Percentiles rank a stretch among this genome's conserved stretches.
Conservation (phyloP, 2,113 vertebrate genomes). For the Salvelinus sp. region DNA sequence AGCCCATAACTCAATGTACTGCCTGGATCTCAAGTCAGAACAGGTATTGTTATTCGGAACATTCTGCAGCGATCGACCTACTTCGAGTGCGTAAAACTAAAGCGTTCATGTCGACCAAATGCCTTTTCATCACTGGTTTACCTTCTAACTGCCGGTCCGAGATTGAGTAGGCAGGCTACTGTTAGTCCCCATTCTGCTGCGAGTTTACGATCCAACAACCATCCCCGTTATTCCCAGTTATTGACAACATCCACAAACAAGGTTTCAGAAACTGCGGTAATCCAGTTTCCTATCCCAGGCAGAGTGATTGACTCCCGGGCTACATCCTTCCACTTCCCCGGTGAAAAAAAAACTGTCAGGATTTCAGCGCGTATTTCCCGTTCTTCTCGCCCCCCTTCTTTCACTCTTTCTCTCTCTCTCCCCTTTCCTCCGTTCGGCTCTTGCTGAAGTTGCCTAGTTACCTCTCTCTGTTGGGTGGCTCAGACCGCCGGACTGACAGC, state of each 20-base stretch:
- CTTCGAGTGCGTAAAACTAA: neutral
- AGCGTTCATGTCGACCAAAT: too few species aligned
- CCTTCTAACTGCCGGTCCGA: constrained; percentile 59
- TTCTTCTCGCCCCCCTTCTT: constrained; percentile 24
- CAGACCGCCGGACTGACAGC: constrained; percentile 70
- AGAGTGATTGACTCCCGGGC: constrained; percentile 56
- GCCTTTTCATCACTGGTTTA: constrained; percentile 38
- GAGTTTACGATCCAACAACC: constrained; percentile 67
- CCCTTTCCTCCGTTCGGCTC: constrained; percentile 29
- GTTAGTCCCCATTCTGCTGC: constrained; percentile 71
- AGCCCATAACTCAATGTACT: too few species aligned
- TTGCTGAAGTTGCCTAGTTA: constrained; percentile 82
- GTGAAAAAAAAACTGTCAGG: constrained; percentile 63
- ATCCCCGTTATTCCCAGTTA: constrained; percentile 46
- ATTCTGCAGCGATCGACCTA: neutral
- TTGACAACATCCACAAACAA: constrained; percentile 61
- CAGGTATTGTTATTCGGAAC: too few species aligned
- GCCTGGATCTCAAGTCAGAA: too few species aligned
- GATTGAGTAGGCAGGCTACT: constrained; percentile 33
- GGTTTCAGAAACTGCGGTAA: constrained; percentile 61
- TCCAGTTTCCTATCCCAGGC: constrained; percentile 75
- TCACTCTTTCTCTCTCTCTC: constrained; percentile 45
- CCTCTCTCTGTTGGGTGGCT: constrained; percentile 77
- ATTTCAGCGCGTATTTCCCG: constrained; percentile 65
- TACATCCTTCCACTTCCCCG: constrained; percentile 73